Evolutionary conservation across 2,797 vertebrate species (phyloP).

Genomic region (Borostomias antarcticus): DNA sequence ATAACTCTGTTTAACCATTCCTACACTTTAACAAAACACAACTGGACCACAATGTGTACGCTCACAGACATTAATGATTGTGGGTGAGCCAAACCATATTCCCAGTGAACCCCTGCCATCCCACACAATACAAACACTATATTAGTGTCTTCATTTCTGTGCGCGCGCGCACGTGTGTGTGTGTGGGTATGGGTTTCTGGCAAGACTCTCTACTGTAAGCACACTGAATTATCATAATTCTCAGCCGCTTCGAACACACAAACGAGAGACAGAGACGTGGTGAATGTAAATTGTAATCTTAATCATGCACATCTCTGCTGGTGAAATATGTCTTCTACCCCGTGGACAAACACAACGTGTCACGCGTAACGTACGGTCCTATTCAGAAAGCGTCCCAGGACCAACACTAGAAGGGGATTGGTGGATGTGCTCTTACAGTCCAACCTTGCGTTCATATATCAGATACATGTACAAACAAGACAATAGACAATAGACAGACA

Average conservation of each 20-base stretch:
- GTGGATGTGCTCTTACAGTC: not conserved
- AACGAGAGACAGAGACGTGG: conserved; percentile 8
- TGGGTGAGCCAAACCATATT: conserved; percentile 43
- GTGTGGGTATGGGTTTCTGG: conserved; percentile 15
- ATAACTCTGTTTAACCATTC: conserved; percentile 44
- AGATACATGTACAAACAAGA: conserved; percentile 4
- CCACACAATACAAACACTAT: conserved; percentile 15
- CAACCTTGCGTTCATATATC: not conserved
- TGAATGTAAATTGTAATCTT: conserved; percentile 21
- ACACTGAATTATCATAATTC: conserved; percentile 13
- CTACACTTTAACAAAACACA: conserved; percentile 60
- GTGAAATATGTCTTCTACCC: not conserved
- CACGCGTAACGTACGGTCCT: conserved; percentile 1
- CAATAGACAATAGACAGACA: not conserved
- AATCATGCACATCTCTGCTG: conserved; percentile 19
- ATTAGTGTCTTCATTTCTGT: conserved; percentile 25
- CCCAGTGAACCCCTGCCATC: conserved; percentile 41
- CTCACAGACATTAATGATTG: conserved; percentile 50
- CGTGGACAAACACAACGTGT: conserved; percentile 12
- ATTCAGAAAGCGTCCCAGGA: not conserved
- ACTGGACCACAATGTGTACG: conserved; percentile 41
- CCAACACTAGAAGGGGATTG: not conserved
- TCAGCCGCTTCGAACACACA: conserved; percentile 34
- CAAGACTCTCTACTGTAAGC: conserved; percentile 25
- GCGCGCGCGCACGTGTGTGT: conserved; percentile 13